Percentiles rank a stretch among this genome's conserved stretches.
phyloP scores from a whole-genome alignment of 2,113 vertebrate genomes.

The Tyrannus savana region DNA sequence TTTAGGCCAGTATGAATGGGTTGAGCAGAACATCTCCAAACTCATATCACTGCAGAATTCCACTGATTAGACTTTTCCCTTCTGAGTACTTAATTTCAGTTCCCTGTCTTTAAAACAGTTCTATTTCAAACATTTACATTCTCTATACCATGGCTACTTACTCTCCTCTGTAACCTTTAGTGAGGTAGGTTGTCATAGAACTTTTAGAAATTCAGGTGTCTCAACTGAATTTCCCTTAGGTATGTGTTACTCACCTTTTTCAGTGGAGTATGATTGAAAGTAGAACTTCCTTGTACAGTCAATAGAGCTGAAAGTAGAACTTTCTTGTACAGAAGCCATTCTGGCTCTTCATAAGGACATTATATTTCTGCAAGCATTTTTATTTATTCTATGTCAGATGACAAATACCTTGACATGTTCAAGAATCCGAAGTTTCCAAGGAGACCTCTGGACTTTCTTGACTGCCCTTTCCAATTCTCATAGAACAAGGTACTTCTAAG shows the following conservation, averaged over 20 bases:
- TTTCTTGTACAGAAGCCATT: not conserved
- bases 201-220: not conserved
- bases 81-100: not conserved
- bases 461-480: not conserved
- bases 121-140: not conserved
- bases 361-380: not conserved
- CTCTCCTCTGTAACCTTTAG: not conserved
- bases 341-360: not conserved
- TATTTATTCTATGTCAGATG: not conserved
- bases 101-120: not conserved
- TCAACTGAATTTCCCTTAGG: no score
- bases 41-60: not conserved
- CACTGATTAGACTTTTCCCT: not conserved
- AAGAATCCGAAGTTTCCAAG: not conserved
- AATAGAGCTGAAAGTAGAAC: not conserved
- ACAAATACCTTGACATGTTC: not conserved
- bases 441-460: not conserved
- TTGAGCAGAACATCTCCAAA: not conserved
- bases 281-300: not conserved
- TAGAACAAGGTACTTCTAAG: not conserved
- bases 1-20: accelerated
- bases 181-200: not conserved
- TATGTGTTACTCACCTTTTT: not conserved
- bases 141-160: not conserved
- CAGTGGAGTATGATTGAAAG: not conserved